Conservation (phyloP, 1,140 invertebrate genomes). For the Microplitis mediator region DNA sequence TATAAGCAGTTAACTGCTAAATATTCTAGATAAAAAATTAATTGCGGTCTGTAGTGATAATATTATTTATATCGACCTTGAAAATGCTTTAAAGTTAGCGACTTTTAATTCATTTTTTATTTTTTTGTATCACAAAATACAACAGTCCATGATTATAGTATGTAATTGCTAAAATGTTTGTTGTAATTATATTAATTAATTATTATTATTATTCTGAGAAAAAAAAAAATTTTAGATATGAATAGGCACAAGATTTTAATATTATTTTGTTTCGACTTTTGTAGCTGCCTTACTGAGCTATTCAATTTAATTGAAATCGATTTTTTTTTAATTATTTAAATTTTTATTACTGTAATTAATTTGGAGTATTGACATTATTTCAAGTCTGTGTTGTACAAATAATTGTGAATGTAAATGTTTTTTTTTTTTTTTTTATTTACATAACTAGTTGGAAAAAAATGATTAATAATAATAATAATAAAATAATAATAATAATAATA, state of each 20-base stretch:
- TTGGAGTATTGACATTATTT: constrained; percentile 41
- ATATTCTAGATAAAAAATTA: constrained; percentile 6
- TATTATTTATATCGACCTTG: constrained; percentile 7
- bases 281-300: constrained; percentile 42
- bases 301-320: constrained; percentile 26
- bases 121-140: constrained; percentile 30
- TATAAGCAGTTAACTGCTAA: constrained; percentile 5
- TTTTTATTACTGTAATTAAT: constrained; percentile 14
- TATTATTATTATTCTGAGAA: constrained; percentile 23
- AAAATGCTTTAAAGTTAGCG: constrained; percentile 7
- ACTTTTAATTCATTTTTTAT: constrained; percentile 5
- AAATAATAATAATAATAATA: constrained; percentile 38
- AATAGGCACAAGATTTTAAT: constrained; percentile 22
- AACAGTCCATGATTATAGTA: constrained; percentile 22
- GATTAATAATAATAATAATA: constrained; percentile 24
- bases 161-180: constrained; percentile 16
- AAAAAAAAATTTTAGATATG: constrained; percentile 24
- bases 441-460: constrained; percentile 53
- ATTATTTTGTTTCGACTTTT: constrained; percentile 17
- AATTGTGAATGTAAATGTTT: constrained; percentile 52
- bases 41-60: constrained; percentile 6
- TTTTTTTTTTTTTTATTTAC: constrained; percentile 47
- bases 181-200: constrained; percentile 23
- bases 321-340: constrained; percentile 29
- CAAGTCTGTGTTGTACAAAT: constrained; percentile 52